A percentile compares a stretch with the other conserved stretches of the same genome.
Conservation (phyloP, 1,140 invertebrate species). For the Drosophila nikananu region DNA sequence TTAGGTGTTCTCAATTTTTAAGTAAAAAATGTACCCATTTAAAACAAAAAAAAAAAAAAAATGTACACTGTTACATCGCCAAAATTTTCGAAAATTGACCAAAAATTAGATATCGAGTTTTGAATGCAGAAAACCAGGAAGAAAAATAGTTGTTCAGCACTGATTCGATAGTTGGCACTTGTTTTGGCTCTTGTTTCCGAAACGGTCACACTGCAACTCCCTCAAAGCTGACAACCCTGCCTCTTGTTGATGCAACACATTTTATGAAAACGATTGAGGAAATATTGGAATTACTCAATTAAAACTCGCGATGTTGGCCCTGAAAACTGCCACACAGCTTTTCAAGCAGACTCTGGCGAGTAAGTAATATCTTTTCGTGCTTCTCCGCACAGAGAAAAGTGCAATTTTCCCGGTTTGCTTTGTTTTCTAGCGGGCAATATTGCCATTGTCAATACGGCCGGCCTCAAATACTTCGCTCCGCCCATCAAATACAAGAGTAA, state of each 20-base stretch:
- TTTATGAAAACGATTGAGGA: not conserved
- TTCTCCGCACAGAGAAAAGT: not conserved
- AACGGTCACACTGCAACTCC: not conserved
- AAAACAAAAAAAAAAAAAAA: too few relatives aligned
- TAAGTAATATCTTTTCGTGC: conserved; percentile 4
- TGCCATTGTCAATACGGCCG: conserved; percentile 69
- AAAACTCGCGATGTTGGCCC: conserved; percentile 49
- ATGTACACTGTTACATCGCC: too few relatives aligned
- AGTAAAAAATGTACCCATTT: too few relatives aligned
- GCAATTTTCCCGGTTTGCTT: not conserved
- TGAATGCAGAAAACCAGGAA: too few relatives aligned
- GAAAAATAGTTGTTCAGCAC: not conserved
- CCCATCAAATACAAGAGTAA: conserved; percentile 88
- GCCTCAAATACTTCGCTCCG: conserved; percentile 88
- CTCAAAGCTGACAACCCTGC: conserved; percentile 6
- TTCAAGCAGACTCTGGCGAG: conserved; percentile 50
- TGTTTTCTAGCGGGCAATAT: conserved; percentile 44
- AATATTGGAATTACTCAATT: conserved; percentile 15
- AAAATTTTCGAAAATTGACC: too few relatives aligned
- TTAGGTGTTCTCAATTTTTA: too few relatives aligned
- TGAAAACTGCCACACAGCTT: conserved; percentile 56
- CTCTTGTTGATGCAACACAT: conserved; percentile 47
- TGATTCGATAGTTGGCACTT: not conserved
- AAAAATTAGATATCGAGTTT: too few relatives aligned
- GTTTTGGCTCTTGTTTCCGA: too few relatives aligned